Evolutionary conservation across 2,797 vertebrate genomes (phyloP), one percentile per base, ranked within the genome.

Genomic region (Danio jaintianensis): DNA sequence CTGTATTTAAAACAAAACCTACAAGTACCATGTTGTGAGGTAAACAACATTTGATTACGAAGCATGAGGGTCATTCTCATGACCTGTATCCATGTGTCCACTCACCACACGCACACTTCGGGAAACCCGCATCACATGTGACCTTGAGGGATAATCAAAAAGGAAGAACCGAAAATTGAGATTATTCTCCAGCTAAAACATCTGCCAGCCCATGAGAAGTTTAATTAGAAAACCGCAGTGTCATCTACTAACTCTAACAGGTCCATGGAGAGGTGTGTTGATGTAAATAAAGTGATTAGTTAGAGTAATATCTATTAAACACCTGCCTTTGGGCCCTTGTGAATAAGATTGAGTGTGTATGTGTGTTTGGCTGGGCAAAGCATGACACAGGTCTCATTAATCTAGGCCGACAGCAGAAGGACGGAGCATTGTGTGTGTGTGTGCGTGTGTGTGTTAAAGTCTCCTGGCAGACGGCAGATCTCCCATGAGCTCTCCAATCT

Each of bases 281-380:
- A 72, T 78, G 52, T 45, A 67, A 77, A 78, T 72, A 82, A 72
- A 56, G 48, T 64, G 58, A 16, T 66, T 78, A 50, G 36, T 62
- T 66, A 22, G 67, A 18, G 61, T 78, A 70, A 72, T 43, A 59
- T 82, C 59, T 29, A 72, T 67, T 78, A 78, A 78, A 73, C 81
- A 78, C 61, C 72, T 72, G 73, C 73, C 72, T 76, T 80, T 74
- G 50, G 68, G 72, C 59, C 59, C 62, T 47, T 7, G 42, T 40
- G 75, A 16, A 48, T 45, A 52, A 13, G 53, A 29, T 43, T 4
- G 40, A 38, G 66, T 40, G 40, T 50, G 50, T 59, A 42, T 58
- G 78, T 52, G 50, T 69, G 29, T 75, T 53, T 18, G 43, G 1
- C 42, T 67, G 70, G 22, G 20, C 13, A 45, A 42, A 71, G 47